Conservation (phyloP, 1,140 invertebrate genomes). For the Caenorhabditis brenneri region DNA sequence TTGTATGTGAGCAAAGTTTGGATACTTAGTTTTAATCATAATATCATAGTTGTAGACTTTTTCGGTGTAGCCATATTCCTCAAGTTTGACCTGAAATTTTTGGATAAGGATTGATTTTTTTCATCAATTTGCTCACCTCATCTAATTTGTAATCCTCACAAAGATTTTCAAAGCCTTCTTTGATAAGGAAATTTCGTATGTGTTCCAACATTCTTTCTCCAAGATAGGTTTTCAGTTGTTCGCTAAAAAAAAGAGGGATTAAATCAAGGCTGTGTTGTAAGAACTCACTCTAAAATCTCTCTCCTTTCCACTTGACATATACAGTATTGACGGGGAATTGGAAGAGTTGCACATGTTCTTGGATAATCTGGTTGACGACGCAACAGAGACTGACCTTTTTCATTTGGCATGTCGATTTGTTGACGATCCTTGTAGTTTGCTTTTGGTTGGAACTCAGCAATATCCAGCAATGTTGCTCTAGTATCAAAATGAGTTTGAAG, state of each 20-base stretch:
- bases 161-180: no score
- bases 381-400: background rate
- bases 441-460: background rate
- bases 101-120: no score
- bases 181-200: no score
- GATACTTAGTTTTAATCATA: background rate
- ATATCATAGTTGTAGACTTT: background rate
- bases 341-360: background rate
- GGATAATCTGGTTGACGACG: background rate
- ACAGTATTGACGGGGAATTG: background rate
- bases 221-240: no score
- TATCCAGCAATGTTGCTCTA: slow-evolving; percentile 2
- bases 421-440: background rate
- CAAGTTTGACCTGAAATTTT: background rate
- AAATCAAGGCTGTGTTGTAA: no score
- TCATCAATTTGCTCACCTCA: no score
- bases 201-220: no score
- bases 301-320: background rate
- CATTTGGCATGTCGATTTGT: background rate
- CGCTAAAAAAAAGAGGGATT: no score
- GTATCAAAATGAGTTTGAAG: background rate
- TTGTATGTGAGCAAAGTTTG: background rate
- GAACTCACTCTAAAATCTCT: background rate
- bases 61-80: background rate
- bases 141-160: no score